Evolutionary conservation across 2,113 vertebrate species (phyloP).

Genomic region (Anseranas semipalmata): DNA sequence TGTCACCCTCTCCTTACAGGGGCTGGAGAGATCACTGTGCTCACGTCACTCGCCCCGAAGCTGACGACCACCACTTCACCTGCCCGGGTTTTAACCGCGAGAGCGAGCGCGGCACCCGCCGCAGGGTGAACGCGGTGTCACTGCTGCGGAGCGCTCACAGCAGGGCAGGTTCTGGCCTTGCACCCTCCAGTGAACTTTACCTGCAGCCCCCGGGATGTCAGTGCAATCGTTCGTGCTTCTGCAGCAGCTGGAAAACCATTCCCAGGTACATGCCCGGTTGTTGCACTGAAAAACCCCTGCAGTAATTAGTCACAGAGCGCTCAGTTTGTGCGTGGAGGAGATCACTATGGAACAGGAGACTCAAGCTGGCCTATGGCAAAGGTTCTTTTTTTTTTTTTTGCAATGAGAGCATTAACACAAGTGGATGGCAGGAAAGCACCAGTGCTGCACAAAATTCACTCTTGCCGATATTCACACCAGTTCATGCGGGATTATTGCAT

Average conservation of each 20-base stretch:
- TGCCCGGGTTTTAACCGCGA: not conserved
- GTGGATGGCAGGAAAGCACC: not conserved
- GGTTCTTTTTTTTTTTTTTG: not conserved
- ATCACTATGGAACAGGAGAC: not conserved
- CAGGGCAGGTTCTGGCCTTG: not conserved
- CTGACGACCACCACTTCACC: not conserved
- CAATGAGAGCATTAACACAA: not conserved
- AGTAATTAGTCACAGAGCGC: not conserved
- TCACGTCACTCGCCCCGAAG: not conserved
- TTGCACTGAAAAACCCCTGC: not conserved
- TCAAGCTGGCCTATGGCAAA: not conserved
- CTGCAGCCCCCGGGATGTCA: not conserved
- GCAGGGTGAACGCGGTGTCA: accelerated
- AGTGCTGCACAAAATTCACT: not conserved
- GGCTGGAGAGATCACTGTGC: not conserved
- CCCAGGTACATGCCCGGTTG: not conserved
- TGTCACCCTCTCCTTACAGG: not conserved
- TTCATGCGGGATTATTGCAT: not conserved
- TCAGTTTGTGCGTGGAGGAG: not conserved
- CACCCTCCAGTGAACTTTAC: not conserved
- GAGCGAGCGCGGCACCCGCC: accelerated
- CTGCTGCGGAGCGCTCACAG: not conserved
- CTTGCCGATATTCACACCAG: not conserved
- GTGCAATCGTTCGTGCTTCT: not conserved
- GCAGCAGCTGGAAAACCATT: not conserved